phyloP scores from a whole-genome alignment of 2,888 invertebrate species.

The Yponomeuta evonymella region DNA sequence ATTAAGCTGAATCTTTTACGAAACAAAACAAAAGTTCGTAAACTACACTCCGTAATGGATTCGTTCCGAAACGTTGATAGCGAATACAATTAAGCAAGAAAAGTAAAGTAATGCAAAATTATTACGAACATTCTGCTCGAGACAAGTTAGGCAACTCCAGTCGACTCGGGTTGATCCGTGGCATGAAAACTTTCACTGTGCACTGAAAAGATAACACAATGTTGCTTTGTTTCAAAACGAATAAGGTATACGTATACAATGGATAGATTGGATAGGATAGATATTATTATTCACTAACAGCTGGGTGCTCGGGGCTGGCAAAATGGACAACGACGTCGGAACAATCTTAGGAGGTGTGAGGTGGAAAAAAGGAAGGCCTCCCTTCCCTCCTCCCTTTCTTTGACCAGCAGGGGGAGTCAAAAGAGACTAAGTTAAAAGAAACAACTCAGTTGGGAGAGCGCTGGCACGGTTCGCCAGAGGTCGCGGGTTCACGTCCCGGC shows the following conservation, averaged over 20 bases:
- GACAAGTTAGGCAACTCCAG: constrained; percentile 1
- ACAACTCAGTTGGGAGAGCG: no score
- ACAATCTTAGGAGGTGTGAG: no score
- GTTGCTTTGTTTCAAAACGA: not conserved
- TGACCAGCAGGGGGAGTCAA: no score
- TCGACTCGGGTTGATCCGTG: not conserved
- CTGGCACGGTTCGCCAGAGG: no score
- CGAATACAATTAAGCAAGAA: not conserved
- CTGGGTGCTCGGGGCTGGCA: no score
- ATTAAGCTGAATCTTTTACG: not conserved
- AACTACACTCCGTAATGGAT: constrained; percentile 3
- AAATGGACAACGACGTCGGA: no score
- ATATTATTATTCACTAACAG: not conserved
- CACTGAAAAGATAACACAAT: constrained; percentile 9
- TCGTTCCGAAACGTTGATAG: not conserved
- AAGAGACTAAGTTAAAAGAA: no score
- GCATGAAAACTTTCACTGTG: constrained; percentile 4
- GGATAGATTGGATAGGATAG: not conserved
- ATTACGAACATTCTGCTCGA: not conserved
- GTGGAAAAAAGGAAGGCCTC: no score
- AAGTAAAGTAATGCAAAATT: not conserved
- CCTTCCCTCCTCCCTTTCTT: no score
- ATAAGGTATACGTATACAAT: not conserved
- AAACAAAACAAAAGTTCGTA: not conserved
- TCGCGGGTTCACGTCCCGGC: no score